phyloP scores from a whole-genome alignment of 1,140 invertebrate genomes.

The Tenebrio molitor region DNA sequence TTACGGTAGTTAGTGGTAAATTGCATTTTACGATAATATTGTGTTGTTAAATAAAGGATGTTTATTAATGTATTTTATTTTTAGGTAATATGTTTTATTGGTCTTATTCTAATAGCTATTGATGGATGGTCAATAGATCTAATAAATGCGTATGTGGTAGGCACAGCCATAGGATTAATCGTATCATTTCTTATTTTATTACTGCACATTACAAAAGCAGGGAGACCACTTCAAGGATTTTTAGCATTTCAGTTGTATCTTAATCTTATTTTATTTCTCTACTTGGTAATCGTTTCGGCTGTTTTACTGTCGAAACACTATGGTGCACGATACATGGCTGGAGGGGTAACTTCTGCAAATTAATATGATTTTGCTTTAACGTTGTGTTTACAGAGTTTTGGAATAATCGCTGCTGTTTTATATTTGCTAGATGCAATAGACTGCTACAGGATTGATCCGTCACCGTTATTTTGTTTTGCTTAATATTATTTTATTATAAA shows the following conservation, averaged over 20 bases:
- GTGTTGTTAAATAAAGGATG: no score
- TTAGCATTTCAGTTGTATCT: constrained; percentile 44
- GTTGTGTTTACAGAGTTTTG: constrained; percentile 48
- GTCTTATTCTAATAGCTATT: constrained; percentile 32
- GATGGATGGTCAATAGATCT: constrained; percentile 13
- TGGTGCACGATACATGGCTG: constrained; percentile 33
- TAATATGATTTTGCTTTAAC: background rate
- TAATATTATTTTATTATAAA: constrained; percentile 21
- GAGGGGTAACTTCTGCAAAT: constrained; percentile 47
- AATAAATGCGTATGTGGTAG: constrained; percentile 48
- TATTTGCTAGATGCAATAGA: constrained; percentile 46
- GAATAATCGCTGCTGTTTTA: constrained; percentile 42
- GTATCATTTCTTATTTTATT: constrained; percentile 45
- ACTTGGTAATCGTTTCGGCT: constrained; percentile 47
- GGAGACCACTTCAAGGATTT: constrained; percentile 42
- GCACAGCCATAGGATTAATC: constrained; percentile 47
- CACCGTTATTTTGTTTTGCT: constrained; percentile 34
- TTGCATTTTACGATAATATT: no score
- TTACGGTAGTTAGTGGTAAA: no score
- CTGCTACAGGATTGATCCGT: constrained; percentile 42
- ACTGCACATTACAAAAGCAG: constrained; percentile 39
- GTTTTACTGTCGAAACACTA: constrained; percentile 33
- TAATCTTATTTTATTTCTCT: constrained; percentile 44
- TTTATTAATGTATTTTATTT: constrained; percentile 13
- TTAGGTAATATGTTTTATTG: constrained; percentile 49